phyloP scores from a whole-genome alignment of 2,113 vertebrate genomes.

The Ginglymostoma cirratum region DNA sequence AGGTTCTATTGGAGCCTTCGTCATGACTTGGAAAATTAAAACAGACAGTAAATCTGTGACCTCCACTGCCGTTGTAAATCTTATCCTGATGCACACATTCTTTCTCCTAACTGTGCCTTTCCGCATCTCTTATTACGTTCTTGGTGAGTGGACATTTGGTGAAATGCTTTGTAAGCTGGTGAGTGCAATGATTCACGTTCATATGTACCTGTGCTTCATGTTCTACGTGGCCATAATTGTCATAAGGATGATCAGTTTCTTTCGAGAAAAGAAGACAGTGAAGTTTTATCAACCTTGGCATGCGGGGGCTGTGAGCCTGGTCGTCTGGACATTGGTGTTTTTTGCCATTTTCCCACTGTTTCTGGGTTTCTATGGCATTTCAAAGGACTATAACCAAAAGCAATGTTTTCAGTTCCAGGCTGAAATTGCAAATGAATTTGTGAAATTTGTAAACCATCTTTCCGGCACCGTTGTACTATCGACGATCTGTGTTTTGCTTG shows the following conservation, averaged over 20 bases:
- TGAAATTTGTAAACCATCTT: constrained; percentile 39
- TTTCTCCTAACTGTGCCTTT: constrained; percentile 54
- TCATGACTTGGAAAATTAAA: constrained; percentile 47
- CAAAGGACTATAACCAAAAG: background rate
- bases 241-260: constrained; percentile 42
- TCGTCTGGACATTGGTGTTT: constrained; percentile 45
- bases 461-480: constrained; percentile 41
- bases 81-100: constrained; percentile 50
- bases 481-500: constrained; percentile 43
- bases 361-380: constrained; percentile 45
- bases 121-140: constrained; percentile 51
- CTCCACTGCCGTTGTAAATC: constrained; percentile 42
- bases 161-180: constrained; percentile 44
- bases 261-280: constrained; percentile 44
- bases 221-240: constrained; percentile 49
- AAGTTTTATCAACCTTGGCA: constrained; percentile 43
- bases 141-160: constrained; percentile 47
- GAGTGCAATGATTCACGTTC: constrained; percentile 46
- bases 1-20: constrained; percentile 41
- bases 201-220: constrained; percentile 52
- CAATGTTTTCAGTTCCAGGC: constrained; percentile 54
- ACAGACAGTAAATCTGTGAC: constrained; percentile 44
- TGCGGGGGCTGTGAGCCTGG: constrained; percentile 38
- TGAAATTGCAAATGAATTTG: constrained; percentile 39
- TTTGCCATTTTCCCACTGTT: constrained; percentile 45